Base-by-base conservation (phyloP, 2,888 invertebrate genomes). In the Coelinius sp. region DNA sequence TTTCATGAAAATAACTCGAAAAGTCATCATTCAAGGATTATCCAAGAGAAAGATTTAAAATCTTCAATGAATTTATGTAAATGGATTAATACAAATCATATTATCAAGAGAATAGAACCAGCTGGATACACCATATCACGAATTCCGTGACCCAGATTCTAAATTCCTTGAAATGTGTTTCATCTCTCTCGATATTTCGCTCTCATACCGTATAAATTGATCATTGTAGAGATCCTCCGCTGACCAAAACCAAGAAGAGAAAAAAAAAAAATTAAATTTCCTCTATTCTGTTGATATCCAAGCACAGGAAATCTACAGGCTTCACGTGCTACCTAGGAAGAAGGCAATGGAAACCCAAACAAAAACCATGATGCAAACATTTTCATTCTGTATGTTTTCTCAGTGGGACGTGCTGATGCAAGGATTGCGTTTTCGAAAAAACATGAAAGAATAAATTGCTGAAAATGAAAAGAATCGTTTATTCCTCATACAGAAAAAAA, bases 341-440 rank as follows among this genome's bases (percentile, higher is more conserved):
- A 24, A 35, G 27, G 38, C 56, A 70, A 65, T 56, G 44, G 14
- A 64, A 38, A 27, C 31, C 52, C 67, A 63, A 62, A 67, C 68
- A 63, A 71, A 71, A 68, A 63, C 35, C 46, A 14, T 44, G 25
- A 35, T 41, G 68, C 59, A 71, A 71, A 63, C 68, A 63, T 46
- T 27, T 35, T 25, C 17, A 17, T 20, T 22, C 46, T 71, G 31
- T 70, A 56, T 56, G 63, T 63, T 41, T 63, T 63, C 24, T 14
- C 22, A 14, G 38, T 8, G 31, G 53, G 59, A 72, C 65, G 64
- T 72, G 75, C 73, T 76, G 76, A 76, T 76, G 71, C 70, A 68
- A 64, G 56, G 64, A 71, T 76, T 72, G 75, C 72, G 76, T 75
- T 73, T 71, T 70, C n/a, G n/a, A n/a, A n/a, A n/a, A n/a, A n/a